Evolutionary conservation across 2,797 vertebrate species (phyloP).

Genomic region (Pipistrellus pygmaeus): DNA sequence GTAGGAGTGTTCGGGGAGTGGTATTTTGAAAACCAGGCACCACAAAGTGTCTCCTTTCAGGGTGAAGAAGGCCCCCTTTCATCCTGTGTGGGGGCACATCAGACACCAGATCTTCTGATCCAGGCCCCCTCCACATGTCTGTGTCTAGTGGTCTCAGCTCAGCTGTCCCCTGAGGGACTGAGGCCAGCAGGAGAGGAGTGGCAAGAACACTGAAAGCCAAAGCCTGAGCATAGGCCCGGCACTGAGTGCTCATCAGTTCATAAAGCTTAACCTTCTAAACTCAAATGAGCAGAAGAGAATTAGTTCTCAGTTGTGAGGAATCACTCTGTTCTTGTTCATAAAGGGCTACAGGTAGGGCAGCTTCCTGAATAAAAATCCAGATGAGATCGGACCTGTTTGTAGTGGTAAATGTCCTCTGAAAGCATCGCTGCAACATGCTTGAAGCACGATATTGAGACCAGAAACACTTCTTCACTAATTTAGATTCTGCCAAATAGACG

Average conservation of each 20-base stretch:
- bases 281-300: background rate
- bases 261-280: background rate
- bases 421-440: background rate
- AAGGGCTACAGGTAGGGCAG: conserved; percentile 77
- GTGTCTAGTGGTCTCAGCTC: conserved; percentile 12
- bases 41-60: conserved; percentile 70
- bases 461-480: background rate
- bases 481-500: conserved; percentile 60
- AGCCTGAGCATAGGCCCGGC: conserved; percentile 45
- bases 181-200: background rate
- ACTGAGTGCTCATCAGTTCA: background rate
- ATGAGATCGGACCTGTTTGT: conserved; percentile 41
- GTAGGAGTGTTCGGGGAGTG: background rate
- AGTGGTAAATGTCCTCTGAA: conserved; percentile 42
- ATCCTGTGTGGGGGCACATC: background rate
- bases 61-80: conserved; percentile 55
- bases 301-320: conserved; percentile 54
- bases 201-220: conserved; percentile 17
- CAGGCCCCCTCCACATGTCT: background rate
- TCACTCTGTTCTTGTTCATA: conserved; percentile 23
- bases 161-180: conserved; percentile 55
- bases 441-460: conserved; percentile 36
- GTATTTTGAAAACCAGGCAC: conserved; percentile 75
- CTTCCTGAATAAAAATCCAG: conserved; percentile 58
- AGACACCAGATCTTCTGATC: conserved; percentile 13